Conservation (phyloP, 2,113 vertebrate genomes). For the Megalops atlanticus region DNA sequence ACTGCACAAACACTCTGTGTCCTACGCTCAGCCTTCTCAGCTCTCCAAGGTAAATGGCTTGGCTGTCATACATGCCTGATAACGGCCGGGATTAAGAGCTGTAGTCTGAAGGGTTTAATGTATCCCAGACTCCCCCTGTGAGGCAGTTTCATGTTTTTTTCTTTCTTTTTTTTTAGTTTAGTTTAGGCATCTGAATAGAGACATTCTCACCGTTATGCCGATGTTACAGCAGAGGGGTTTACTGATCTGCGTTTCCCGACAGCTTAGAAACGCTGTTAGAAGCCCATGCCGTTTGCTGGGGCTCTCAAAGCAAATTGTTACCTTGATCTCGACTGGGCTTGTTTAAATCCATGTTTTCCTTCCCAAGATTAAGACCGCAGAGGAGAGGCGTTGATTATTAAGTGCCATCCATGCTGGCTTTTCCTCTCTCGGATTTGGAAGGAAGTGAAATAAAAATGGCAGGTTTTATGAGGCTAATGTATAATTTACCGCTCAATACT, state of each 20-base stretch:
- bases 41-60: not conserved
- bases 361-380: slow-evolving; percentile 6
- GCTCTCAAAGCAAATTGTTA: slow-evolving; percentile 13
- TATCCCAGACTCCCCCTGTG: not conserved
- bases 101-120: slow-evolving; percentile 3
- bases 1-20: not conserved
- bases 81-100: not conserved
- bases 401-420: not conserved
- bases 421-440: not conserved
- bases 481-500: slow-evolving; percentile 10
- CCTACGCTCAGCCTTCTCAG: not conserved
- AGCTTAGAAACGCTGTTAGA: slow-evolving; percentile 17
- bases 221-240: not conserved
- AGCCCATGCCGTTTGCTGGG: not conserved
- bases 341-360: slow-evolving; percentile 32
- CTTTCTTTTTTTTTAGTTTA: not conserved
- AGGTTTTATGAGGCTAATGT: not conserved
- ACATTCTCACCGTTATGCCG: not conserved
- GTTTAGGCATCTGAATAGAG: not conserved
- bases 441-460: not conserved
- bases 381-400: slow-evolving; percentile 3
- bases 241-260: slow-evolving; percentile 23
- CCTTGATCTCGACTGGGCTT: slow-evolving; percentile 26
- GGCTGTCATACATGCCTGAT: not conserved
- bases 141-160: not conserved